Percentiles rank a stretch among this genome's conserved stretches.
These are phyloP conservation scores for Gerris lacustris DNA, from an alignment of 2,888 invertebrate genomes.

Conservation along the genomic window DNA sequence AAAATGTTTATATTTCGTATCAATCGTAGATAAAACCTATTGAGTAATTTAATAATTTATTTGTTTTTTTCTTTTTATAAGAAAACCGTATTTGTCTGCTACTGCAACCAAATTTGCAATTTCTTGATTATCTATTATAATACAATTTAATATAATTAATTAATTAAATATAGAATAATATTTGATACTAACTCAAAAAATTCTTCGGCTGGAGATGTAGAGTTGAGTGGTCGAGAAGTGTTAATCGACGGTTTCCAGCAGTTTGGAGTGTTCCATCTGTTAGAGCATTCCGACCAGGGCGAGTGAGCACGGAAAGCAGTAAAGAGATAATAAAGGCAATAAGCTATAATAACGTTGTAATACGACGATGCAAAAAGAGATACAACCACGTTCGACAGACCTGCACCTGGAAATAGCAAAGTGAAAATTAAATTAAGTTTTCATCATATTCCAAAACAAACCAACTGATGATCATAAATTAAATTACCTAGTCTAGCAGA, in stretches of 20 bases:
- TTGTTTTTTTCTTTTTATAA: too few species aligned
- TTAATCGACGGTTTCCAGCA: slow-evolving; percentile 58
- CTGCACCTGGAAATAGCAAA: slow-evolving; percentile 58
- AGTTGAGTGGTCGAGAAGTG: slow-evolving; percentile 54
- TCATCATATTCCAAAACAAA: too few species aligned
- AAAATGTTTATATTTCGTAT: too few species aligned
- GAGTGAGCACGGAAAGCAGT: slow-evolving; percentile 75
- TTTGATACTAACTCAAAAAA: slow-evolving; percentile 67
- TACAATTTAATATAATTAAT: too few species aligned
- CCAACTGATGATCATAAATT: too few species aligned
- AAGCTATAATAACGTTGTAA: slow-evolving; percentile 89
- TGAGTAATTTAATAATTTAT: too few species aligned
- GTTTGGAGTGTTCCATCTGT: slow-evolving; percentile 69
- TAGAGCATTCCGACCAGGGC: slow-evolving; percentile 80
- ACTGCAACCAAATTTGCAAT: too few species aligned
- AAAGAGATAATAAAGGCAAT: slow-evolving; percentile 86
- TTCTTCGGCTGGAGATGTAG: slow-evolving; percentile 78
- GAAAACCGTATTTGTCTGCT: too few species aligned
- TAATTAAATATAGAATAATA: not conserved
- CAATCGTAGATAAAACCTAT: too few species aligned
- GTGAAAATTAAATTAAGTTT: too few species aligned
- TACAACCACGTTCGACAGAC: slow-evolving; percentile 83
- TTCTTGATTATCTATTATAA: too few species aligned
- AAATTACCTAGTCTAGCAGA: too few species aligned
- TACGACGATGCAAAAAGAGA: slow-evolving; percentile 91